Evolutionary conservation across 2,113 vertebrate genomes (phyloP), one percentile per base, ranked within the genome.

Genomic region (Tichodroma muraria): DNA sequence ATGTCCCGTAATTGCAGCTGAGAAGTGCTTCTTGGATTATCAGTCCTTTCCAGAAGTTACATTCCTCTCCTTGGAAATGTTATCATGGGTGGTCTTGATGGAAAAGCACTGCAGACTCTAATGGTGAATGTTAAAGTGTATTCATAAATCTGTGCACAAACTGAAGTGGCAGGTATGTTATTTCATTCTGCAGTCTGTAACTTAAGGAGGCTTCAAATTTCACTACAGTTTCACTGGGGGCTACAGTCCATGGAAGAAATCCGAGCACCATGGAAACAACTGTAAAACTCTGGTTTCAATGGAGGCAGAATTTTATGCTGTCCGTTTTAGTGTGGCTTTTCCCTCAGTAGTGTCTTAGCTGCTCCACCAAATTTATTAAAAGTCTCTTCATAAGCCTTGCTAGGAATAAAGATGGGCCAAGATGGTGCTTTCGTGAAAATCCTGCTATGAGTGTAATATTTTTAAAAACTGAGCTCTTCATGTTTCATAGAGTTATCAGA

Each of bases 11-110:
- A 88, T 59, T 78, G 69, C 81, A 71, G 70, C 85, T 93, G 56
- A 80, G 92, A 84, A 84, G 88, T 72, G 56, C 70, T 86, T 40
- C 72, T 64, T 85, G 30, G 59, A 42, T 95, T 96, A 86, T 84
- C 83, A 88, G 83, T 72, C 66, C 77, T 89, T 72, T 89, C 73
- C 65, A 87, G 89, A 76, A 81, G 66, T 85, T 84, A 59, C 7
- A 28, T 8, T 69, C 25, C 70, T 65, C 44, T 89, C 54, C 44
- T 93, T 85, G 76, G 71, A 90, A 91, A 64, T 64, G 33, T 75
- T 85, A 52, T 47, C 21, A 5, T 14, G 63, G 61, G 66, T 92
- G 71, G 85, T 85, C 85, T 90, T 73, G 60, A 80, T 73, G 79
- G 85, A 70, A 89, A 88, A 83, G 64, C 73, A 13, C 85, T 78